Evolutionary conservation across 35 echinoderm and acorn worm species (phyloP), one percentile per base, ranked within the genome.

Genomic region (Ophiothrix spiculata): DNA sequence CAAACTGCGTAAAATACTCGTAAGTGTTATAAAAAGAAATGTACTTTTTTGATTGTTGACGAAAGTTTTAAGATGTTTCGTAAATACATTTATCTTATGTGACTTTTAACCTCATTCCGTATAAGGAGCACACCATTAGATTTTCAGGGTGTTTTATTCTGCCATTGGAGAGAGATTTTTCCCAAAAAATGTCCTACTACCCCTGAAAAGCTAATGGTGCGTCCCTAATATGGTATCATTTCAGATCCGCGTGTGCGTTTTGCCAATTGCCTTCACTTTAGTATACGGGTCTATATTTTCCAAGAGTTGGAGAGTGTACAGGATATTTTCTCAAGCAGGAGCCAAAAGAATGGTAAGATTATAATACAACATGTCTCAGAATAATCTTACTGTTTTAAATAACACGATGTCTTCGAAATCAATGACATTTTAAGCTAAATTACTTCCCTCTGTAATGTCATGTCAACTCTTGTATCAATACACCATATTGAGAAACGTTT

Each of bases 291-390:
- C 93, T 4, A 79, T 95, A 63, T 95, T 87, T 46, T 84, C 88
- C 28, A 95, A 95, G 33, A 90, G 88, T 1, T 95, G 93, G 93
- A 37, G 93, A 39, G 93, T 95, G 6, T 95, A 95, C 75, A 40
- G 90, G 31, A 92, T 92, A 56, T 92, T 92, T 33, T 64, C 80
- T 31, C 88, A 90, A 35, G 81, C 88, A n/a, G 81, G 80, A 17
- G 80, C 88, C 19, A 90, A 90, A 77, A 21, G 88, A 56, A 90
- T 90, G 88, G 88, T 90, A 77, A 84, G 81, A 1, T 31, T 19
- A 23, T 0, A 64, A 8, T 19, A 0, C 0, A 0, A 0, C 56
- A 31, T 64, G 19, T 31, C 19, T 23, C 21, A 31, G 56, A 64
- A 19, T 19, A 1, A 19, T 23, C 19, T 19, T 64, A 29, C 56